A percentile compares a stretch with the other conserved stretches of the same genome.
Evolutionary conservation across 1,140 invertebrate species (phyloP).

Genomic region (Psix sp.): DNA sequence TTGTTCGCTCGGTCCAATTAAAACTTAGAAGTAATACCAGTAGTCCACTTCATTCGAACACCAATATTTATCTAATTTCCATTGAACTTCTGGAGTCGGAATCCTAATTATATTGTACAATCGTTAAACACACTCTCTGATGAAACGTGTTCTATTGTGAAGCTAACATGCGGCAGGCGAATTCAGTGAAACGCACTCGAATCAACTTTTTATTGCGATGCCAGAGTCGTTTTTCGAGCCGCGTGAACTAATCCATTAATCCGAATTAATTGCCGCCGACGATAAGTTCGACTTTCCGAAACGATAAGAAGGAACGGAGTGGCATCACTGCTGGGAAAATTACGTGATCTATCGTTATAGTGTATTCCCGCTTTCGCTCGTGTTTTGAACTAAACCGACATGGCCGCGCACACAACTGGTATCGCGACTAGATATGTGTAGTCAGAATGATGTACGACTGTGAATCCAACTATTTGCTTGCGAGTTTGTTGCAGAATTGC

Average conservation of each 20-base stretch:
- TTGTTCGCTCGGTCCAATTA: neutral
- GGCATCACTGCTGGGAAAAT: constrained; percentile 36
- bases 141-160: constrained; percentile 17
- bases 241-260: constrained; percentile 38
- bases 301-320: constrained; percentile 31
- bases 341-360: constrained; percentile 59
- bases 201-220: constrained; percentile 21
- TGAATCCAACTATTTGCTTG: constrained; percentile 58
- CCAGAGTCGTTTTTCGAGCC: constrained; percentile 4
- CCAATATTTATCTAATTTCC: constrained; percentile 30
- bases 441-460: constrained; percentile 58
- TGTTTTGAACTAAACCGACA: constrained; percentile 59
- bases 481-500: constrained; percentile 52
- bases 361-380: constrained; percentile 35
- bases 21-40: constrained; percentile 1
- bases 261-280: constrained; percentile 41
- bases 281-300: constrained; percentile 36
- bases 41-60: constrained; percentile 11
- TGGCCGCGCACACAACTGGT: constrained; percentile 58
- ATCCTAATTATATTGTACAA: constrained; percentile 41
- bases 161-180: constrained; percentile 14
- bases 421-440: constrained; percentile 55
- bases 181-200: constrained; percentile 4
- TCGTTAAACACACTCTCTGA: constrained; percentile 44
- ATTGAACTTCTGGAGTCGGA: constrained; percentile 15